Evolutionary conservation across 2,888 invertebrate genomes (phyloP), one percentile per base, ranked within the genome.

Genomic region (Ochropacha duplaris): DNA sequence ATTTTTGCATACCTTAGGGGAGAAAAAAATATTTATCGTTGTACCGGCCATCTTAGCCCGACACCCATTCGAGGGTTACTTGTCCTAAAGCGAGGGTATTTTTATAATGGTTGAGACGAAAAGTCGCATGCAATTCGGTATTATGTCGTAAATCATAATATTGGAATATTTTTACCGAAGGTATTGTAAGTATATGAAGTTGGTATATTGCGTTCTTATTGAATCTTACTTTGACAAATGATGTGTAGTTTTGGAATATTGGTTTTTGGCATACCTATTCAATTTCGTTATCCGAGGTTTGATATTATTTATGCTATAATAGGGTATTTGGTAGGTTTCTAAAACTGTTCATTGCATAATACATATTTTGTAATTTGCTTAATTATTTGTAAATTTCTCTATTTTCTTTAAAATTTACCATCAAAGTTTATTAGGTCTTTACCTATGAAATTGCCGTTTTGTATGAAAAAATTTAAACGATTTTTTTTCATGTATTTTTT

Each of bases 1-100:
- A 89, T 90, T 90, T 90, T 90, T 90, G 88, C 90, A 90, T 90
- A 90, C 82, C 86, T 82, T 78, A 70, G 81, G 87, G 86, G 89
- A 79, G 70, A 66, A 59, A 74, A 72, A 76, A 79, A 87, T 84
- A 88, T 84, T 84, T 87, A 87, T 88, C 83, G 79, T 75, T 71
- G 71, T 64, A 65, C 57, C 61, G 57, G 63, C 89, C 82, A 84
- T 44, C 22, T 0, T 69, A 61, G 12, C 1, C 44, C 63, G 84
- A 76, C 24, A 76, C 54, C 16, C 58, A 51, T 54, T 58, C 57
- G 31, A 26, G 4, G 51, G 36, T 26, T 52, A 50, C 16, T 22
- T 34, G 26, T 54, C 57, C 4, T 16, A 6, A 8, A 4, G 9
- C 14, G 51, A 22, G 49, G 78, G 16, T 69, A 65, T 54, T 14